Base-by-base conservation (phyloP, 2,888 invertebrate species). In the Stenchaetothrips biformis region DNA sequence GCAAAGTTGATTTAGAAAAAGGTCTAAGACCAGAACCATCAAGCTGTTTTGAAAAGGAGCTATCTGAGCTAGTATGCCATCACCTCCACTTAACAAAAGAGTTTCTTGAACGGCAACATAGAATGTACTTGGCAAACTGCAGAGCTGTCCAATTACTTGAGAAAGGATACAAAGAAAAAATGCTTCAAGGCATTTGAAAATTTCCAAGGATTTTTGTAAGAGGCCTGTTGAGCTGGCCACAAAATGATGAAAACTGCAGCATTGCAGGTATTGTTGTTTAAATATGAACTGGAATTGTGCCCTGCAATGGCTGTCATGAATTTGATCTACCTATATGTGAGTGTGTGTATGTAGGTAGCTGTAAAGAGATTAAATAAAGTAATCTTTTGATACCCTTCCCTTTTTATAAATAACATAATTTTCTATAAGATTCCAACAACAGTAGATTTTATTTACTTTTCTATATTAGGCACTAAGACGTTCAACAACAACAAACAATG, bases 401-500 rank as follows among this genome's bases (percentile, higher is more conserved):
- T 4, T 4, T 37, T 37, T 37, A 37, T 13, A 0, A 53, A 53
- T 53, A 53, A 53, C 13, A 11, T 53, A 11, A 4, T 18, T 18
- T 53, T 25, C 21, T 37, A 74, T 0, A 25, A 74, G 25, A 74
- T 74, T 74, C 67, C 67, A 74, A 74, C 67, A 74, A 74, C 25
- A 21, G 67, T 74, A 74, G 67, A 74, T 25, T 74, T 74, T 74
- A 74, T 74, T 74, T 74, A 74, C 11, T 18, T 18, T 18, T 18
- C 67, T 74, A 74, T 21, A 25, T 25, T 74, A 74, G 67, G 67
- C 67, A 74, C 67, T 74, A 74, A 59, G 67, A 25, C 25, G 21
- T 74, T 25, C 67, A 74, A 74, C 67, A 74, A 74, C 67, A 74
- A 74, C 67, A 74, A 74, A 25, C 67, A 74, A 74, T 74, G 67